phyloP scores from a whole-genome alignment of 2,113 vertebrate species.

The Aleadryas rufinucha region DNA sequence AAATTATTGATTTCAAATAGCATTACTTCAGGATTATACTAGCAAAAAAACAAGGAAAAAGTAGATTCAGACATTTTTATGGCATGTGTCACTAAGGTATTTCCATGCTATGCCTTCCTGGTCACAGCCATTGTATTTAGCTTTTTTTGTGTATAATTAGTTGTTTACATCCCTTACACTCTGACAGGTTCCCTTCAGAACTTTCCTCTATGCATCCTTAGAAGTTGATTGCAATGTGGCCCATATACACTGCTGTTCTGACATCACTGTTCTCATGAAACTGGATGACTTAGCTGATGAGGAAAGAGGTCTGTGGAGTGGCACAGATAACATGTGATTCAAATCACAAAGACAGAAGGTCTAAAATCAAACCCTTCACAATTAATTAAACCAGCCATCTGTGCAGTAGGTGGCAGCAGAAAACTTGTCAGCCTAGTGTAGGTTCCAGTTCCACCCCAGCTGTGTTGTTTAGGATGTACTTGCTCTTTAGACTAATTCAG shows the following conservation, averaged over 20 bases:
- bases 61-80: background rate
- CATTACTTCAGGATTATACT: background rate
- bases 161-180: background rate
- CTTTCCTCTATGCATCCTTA: background rate
- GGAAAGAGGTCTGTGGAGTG: background rate
- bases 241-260: background rate
- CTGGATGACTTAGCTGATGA: background rate
- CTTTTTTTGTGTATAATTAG: background rate
- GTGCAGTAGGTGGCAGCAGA: slow-evolving; percentile 58
- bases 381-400: background rate
- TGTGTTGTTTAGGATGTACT: background rate
- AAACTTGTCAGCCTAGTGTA: background rate
- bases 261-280: background rate
- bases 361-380: background rate
- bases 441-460: background rate
- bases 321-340: background rate
- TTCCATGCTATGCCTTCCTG: background rate
- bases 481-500: background rate
- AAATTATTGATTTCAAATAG: background rate
- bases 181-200: background rate
- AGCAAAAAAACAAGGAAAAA: background rate
- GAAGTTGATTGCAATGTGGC: background rate
- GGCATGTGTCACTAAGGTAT: background rate
- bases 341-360: background rate
- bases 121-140: background rate